Conservation (phyloP, 2,888 invertebrate genomes). For the Choristoneura rosaceana region DNA sequence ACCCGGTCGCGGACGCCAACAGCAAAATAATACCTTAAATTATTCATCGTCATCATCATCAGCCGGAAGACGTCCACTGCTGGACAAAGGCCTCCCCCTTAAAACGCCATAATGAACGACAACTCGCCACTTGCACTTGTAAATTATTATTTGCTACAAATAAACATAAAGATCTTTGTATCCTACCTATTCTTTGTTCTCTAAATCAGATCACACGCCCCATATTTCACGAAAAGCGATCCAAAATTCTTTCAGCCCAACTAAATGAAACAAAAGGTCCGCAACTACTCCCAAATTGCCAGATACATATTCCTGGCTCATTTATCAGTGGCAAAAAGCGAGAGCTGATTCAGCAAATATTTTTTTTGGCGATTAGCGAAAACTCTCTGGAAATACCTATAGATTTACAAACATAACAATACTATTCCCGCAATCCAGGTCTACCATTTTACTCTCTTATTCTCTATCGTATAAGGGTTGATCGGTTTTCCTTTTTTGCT, state of each 20-base stretch:
- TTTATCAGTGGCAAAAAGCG: slow-evolving; percentile 78
- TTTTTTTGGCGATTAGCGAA: slow-evolving; percentile 83
- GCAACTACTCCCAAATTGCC: slow-evolving; percentile 67
- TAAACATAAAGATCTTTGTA: background rate
- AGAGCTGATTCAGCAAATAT: slow-evolving; percentile 79
- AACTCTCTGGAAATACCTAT: slow-evolving; percentile 78
- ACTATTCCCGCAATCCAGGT: slow-evolving; percentile 27
- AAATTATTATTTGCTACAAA: background rate
- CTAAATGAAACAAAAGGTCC: slow-evolving; percentile 73
- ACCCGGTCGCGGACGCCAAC: too few relatives aligned
- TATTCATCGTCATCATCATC: too few relatives aligned
- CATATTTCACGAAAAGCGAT: slow-evolving; percentile 54
- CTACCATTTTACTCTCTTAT: slow-evolving; percentile 41
- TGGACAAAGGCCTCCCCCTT: too few relatives aligned
- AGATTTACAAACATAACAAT: slow-evolving; percentile 51
- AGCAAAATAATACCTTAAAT: too few relatives aligned
- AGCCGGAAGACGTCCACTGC: too few relatives aligned
- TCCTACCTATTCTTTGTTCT: background rate
- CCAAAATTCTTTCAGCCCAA: slow-evolving; percentile 50
- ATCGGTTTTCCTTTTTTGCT: slow-evolving; percentile 42
- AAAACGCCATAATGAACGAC: too few relatives aligned
- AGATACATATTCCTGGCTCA: slow-evolving; percentile 76
- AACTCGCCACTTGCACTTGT: too few relatives aligned
- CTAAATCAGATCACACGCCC: slow-evolving; percentile 49
- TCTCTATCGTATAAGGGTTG: slow-evolving; percentile 46